Base-by-base conservation (phyloP, 2,888 invertebrate genomes). In the Cremastinae sp. region DNA sequence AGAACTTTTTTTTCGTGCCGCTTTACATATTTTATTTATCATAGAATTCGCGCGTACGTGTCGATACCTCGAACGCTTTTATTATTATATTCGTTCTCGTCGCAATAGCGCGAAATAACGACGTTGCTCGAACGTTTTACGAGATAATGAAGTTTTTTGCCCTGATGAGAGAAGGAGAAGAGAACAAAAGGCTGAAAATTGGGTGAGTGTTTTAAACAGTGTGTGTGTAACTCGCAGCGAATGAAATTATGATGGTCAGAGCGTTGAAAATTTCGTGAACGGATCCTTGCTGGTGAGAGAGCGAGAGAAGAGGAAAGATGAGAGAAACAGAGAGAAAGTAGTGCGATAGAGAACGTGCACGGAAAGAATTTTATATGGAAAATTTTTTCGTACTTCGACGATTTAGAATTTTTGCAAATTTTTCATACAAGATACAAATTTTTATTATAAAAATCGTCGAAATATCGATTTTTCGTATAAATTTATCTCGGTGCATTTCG, bases 181-280 rank as follows among this genome's bases (percentile, higher is more conserved):
- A 28, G 28, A 28, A 5, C 2, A 18, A 62, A 28, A 36, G 18
- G 9, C 18, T 12, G 62, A n/a, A 38, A 34, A 62, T 5, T 47
- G n/a, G 36, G 20, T 8, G 49, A 38, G n/a, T 49, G 18, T 49
- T 62, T 62, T 20, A 62, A 62, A 62, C 8, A n/a, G n/a, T 34
- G 14, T 49, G 20, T 36, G 18, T 47, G 16, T 51, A 20, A 10
- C 20, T 34, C 28, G 28, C 28, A 65, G n/a, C 5, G 64, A 45
- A 53, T 28, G 53, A 61, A 51, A 61, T 70, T 28, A 14, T 61
- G 36, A 70, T 62, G 53, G 22, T 20, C 20, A 8, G 22, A 43
- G 2, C 61, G 65, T 72, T 65, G 56, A 65, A 72, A 68, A 68
- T 58, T 65, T 54, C 56, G 64, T 65, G 34, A 65, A 56, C 45